Percentiles rank a stretch among this genome's conserved stretches.
Evolutionary conservation across 1,140 invertebrate genomes (phyloP).

Genomic region (Scaptodrosophila lebanonensis): DNA sequence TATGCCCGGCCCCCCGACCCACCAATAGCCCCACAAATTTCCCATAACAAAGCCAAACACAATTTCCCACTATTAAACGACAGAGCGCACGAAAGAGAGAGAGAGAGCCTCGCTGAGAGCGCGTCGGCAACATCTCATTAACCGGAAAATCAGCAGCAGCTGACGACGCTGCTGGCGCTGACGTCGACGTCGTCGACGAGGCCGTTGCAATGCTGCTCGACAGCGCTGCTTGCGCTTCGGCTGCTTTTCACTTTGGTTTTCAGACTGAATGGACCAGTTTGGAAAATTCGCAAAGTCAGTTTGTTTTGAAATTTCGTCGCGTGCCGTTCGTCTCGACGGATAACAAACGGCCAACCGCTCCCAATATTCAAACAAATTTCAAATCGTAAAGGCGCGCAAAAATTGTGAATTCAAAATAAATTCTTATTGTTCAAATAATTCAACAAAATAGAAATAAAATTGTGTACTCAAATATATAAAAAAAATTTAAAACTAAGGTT

Average conservation of each 20-base stretch:
- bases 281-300: conserved; percentile 71
- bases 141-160: conserved; percentile 3
- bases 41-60: conserved; percentile 51
- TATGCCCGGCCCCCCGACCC: neutral
- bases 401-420: no score
- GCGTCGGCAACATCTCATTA: conserved; percentile 3
- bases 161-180: conserved; percentile 4
- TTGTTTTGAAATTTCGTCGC: conserved; percentile 71
- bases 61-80: conserved; percentile 55
- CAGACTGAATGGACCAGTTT: conserved; percentile 65
- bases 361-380: no score
- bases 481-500: no score
- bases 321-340: conserved; percentile 51
- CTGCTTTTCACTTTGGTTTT: conserved; percentile 59
- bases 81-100: conserved; percentile 3
- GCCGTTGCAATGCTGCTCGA: conserved; percentile 6
- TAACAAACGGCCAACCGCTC: no score
- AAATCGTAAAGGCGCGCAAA: no score
- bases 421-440: no score
- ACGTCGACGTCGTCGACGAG: conserved; percentile 8
- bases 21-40: conserved; percentile 35
- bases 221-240: conserved; percentile 11
- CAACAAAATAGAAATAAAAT: no score
- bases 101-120: conserved; percentile 19
- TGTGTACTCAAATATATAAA: no score